These are phyloP conservation scores for Didymodactylos carnosus DNA, from an alignment of 2,888 invertebrate genomes.

Conservation along the genomic window DNA sequence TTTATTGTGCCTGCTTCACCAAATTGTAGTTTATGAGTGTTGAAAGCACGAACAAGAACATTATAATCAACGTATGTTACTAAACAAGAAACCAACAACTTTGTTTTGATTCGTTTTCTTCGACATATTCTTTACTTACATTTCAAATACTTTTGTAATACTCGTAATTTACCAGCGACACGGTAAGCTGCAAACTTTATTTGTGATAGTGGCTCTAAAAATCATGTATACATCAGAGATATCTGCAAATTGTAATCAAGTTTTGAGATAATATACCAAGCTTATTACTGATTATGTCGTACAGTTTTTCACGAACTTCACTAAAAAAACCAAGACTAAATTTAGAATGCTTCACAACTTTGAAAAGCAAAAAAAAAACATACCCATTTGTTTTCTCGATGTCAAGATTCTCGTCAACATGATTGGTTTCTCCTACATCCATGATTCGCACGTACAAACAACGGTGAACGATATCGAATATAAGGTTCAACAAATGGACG, in stretches of 20 bases:
- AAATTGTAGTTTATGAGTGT: neutral
- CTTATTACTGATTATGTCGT: neutral
- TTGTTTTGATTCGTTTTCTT: no score
- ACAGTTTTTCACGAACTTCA: neutral
- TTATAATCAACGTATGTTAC: neutral
- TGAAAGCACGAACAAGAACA: neutral
- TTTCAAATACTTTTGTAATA: constrained; percentile 76
- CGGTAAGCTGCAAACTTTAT: constrained; percentile 93
- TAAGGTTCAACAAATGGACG: no score
- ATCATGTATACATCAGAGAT: neutral
- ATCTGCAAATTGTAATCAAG: neutral
- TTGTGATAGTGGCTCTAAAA: neutral
- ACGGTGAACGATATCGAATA: no score
- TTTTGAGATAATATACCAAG: neutral
- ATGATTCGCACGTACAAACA: no score
- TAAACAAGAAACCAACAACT: no score
- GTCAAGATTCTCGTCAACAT: no score
- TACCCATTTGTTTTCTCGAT: no score
- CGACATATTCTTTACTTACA: constrained; percentile 37
- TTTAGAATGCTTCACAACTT: no score
- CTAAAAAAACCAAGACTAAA: no score
- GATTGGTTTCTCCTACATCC: no score
- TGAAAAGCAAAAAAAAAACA: no score
- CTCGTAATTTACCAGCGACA: constrained; percentile 83
- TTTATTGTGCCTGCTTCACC: neutral